Percentiles rank a stretch among this genome's conserved stretches.
These are phyloP conservation scores for Sphaerophoria rueppellii DNA, from an alignment of 2,888 invertebrate species.

Conservation along the genomic window DNA sequence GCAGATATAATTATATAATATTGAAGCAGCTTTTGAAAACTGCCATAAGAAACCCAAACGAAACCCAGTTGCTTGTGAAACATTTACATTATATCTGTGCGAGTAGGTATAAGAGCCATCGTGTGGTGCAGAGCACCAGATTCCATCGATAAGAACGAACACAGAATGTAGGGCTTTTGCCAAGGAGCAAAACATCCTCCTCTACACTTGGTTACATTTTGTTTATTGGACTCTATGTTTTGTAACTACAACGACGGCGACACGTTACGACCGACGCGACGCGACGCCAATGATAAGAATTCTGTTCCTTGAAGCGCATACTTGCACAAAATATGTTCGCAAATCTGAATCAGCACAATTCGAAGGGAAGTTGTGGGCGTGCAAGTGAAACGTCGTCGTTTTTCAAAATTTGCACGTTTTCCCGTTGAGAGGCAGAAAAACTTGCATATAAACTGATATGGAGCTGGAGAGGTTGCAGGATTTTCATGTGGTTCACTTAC, in stretches of 20 bases:
- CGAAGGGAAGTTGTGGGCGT: not conserved
- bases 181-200: constrained; percentile 24
- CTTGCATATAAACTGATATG: too few species aligned
- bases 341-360: constrained; percentile 60
- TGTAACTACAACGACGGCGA: too few species aligned
- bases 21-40: constrained; percentile 26
- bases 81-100: constrained; percentile 28
- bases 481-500: too few species aligned
- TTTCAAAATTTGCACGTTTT: constrained; percentile 29
- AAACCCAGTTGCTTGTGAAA: constrained; percentile 44
- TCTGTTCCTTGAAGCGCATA: constrained; percentile 45
- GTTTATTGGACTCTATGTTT: constrained; percentile 29
- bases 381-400: not conserved
- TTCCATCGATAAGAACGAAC: constrained; percentile 50
- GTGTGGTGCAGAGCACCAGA: constrained; percentile 43
- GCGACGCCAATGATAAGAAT: constrained; percentile 42
- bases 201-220: constrained; percentile 3
- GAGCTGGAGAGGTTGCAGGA: too few species aligned
- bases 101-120: not conserved
- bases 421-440: constrained; percentile 10
- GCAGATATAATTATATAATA: constrained; percentile 27
- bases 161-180: constrained; percentile 8
- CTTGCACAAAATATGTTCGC: constrained; percentile 55
- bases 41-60: constrained; percentile 23
- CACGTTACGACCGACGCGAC: too few species aligned